A percentile compares a stretch with the other conserved stretches of the same genome.
Evolutionary conservation across 2,113 vertebrate genomes (phyloP).

Genomic region (Trogon melanurus): DNA sequence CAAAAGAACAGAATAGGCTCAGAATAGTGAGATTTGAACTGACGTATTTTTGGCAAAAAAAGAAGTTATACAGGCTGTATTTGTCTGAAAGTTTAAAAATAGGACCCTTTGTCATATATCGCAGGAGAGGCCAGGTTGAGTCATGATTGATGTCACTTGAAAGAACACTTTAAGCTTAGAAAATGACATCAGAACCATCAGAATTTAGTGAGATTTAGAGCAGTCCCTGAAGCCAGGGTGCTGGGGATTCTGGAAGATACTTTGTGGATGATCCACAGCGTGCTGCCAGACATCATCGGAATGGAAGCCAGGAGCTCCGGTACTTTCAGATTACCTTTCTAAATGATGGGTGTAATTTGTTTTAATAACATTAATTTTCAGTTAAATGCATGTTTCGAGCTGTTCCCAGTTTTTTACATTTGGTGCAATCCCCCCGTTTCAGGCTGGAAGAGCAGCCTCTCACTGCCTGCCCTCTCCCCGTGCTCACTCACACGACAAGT

Average conservation of each 20-base stretch:
- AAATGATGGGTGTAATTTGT: slow-evolving; percentile 14
- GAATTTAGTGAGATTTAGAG: slow-evolving; percentile 47
- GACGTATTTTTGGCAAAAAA: slow-evolving; percentile 39
- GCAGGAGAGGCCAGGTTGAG: slow-evolving; percentile 38
- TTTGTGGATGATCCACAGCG: slow-evolving; percentile 35
- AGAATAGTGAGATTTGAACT: slow-evolving; percentile 12
- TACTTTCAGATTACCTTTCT: slow-evolving; percentile 32
- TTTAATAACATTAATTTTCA: slow-evolving; percentile 31
- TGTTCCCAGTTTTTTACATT: not conserved
- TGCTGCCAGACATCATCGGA: slow-evolving; percentile 44
- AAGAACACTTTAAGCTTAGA: slow-evolving; percentile 60
- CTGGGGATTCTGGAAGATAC: slow-evolving; percentile 45
- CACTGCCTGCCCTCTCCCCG: slow-evolving; percentile 19
- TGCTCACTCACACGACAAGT: slow-evolving; percentile 1
- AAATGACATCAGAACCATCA: slow-evolving; percentile 64
- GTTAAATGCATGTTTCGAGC: not conserved
- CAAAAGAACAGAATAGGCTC: slow-evolving; percentile 38
- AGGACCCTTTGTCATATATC: slow-evolving; percentile 53
- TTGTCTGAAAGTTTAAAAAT: slow-evolving; percentile 68
- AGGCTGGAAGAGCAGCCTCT: not conserved
- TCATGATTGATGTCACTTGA: slow-evolving; percentile 68
- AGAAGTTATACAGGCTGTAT: not conserved
- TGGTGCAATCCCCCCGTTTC: not conserved
- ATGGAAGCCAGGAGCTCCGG: slow-evolving; percentile 32
- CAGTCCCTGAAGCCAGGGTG: not conserved